Conservation (phyloP, 2,888 invertebrate species). For the Schizaphis graminum region DNA sequence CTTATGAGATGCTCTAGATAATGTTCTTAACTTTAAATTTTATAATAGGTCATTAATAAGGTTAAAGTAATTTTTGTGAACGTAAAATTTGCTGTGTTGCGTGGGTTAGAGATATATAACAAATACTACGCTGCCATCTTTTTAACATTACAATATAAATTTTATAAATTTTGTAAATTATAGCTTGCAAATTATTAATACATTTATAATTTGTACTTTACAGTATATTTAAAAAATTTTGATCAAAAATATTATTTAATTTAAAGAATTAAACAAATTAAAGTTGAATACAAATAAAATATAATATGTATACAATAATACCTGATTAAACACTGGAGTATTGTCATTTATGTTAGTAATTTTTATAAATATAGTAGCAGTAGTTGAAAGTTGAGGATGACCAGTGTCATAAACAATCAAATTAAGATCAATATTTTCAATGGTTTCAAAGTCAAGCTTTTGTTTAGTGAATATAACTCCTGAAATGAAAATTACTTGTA, state of each 20-base stretch:
- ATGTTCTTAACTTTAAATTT: no score
- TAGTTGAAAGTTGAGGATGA: slow-evolving; percentile 84
- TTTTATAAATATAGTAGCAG: slow-evolving; percentile 82
- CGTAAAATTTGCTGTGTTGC: no score
- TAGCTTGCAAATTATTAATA: neutral
- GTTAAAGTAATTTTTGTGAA: no score
- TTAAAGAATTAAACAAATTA: neutral
- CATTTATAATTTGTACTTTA: neutral
- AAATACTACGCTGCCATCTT: no score
- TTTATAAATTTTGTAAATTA: neutral
- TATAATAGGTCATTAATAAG: neutral
- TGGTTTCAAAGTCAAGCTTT: slow-evolving; percentile 86
- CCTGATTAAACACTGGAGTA: slow-evolving; percentile 81
- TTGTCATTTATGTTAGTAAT: slow-evolving; percentile 90
- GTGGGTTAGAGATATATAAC: no score
- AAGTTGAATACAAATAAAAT: neutral
- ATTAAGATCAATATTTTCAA: slow-evolving; percentile 82
- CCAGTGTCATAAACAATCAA: slow-evolving; percentile 89
- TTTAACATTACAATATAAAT: neutral
- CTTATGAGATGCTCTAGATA: no score
- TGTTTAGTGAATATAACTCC: slow-evolving; percentile 83
- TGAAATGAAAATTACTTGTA: slow-evolving; percentile 62
- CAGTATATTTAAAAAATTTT: neutral
- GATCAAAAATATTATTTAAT: neutral
- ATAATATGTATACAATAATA: slow-evolving; percentile 69